phyloP scores from a whole-genome alignment of 2,888 invertebrate species.

The Athetis lepigone region DNA sequence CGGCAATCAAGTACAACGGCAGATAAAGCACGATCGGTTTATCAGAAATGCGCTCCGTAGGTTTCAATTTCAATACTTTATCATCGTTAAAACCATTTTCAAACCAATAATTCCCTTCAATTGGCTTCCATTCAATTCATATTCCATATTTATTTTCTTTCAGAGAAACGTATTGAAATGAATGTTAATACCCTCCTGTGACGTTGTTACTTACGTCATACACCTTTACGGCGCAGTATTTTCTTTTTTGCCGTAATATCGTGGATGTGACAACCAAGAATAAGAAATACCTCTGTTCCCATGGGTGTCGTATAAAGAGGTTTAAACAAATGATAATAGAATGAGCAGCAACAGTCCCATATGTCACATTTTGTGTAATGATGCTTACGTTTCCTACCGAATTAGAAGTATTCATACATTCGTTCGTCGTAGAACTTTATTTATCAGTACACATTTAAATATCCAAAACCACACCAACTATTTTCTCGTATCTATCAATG shows the following conservation, averaged over 20 bases:
- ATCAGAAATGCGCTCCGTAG: neutral
- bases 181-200: slow-evolving; percentile 42
- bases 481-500: neutral
- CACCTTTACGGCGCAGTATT: slow-evolving; percentile 38
- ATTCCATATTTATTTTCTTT: slow-evolving; percentile 30
- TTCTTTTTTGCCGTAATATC: slow-evolving; percentile 29
- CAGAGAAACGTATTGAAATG: slow-evolving; percentile 27
- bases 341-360: neutral
- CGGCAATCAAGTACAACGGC: too few species aligned
- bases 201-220: slow-evolving; percentile 51
- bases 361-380: neutral
- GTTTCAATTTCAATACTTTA: neutral
- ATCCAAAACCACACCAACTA: too few species aligned
- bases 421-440: too few species aligned
- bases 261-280: slow-evolving; percentile 15
- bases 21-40: neutral
- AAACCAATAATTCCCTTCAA: neutral
- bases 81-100: neutral
- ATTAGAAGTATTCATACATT: neutral
- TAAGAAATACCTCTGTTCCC: slow-evolving; percentile 15
- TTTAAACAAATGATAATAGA: neutral
- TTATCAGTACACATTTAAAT: too few species aligned
- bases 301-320: slow-evolving; percentile 15
- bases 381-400: neutral
- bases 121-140: slow-evolving; percentile 29